These are phyloP conservation scores for Girardinus metallicus DNA, from an alignment of 2,797 vertebrate species.

Conservation along the genomic window DNA sequence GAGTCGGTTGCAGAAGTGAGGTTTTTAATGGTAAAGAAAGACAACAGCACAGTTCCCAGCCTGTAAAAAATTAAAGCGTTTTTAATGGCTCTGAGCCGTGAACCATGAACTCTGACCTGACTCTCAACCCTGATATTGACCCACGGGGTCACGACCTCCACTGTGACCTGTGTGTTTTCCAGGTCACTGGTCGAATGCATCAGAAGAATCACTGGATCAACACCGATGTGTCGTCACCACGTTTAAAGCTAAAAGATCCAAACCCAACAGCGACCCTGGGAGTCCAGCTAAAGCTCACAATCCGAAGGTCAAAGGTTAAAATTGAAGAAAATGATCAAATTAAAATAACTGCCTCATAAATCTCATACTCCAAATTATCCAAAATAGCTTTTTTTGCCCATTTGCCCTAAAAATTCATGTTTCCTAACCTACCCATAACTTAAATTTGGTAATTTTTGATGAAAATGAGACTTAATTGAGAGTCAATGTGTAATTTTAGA, in stretches of 20 bases:
- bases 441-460: background rate
- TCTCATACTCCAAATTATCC: background rate
- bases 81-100: constrained; percentile 29
- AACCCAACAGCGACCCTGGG: constrained; percentile 41
- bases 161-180: constrained; percentile 56
- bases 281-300: constrained; percentile 12
- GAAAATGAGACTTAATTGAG: background rate
- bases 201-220: constrained; percentile 39
- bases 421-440: background rate
- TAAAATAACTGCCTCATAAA: no score
- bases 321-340: constrained; percentile 26
- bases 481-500: background rate
- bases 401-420: background rate
- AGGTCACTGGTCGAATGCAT: constrained; percentile 36
- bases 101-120: constrained; percentile 27
- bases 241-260: constrained; percentile 33
- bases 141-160: constrained; percentile 38
- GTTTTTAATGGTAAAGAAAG: background rate
- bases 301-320: constrained; percentile 32
- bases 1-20: background rate
- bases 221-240: constrained; percentile 25
- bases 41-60: background rate
- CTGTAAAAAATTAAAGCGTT: background rate
- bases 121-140: constrained; percentile 62
- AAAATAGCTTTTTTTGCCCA: background rate